These are phyloP conservation scores for Archilochus colubris DNA, from an alignment of 2,113 vertebrate species.

Conservation along the genomic window DNA sequence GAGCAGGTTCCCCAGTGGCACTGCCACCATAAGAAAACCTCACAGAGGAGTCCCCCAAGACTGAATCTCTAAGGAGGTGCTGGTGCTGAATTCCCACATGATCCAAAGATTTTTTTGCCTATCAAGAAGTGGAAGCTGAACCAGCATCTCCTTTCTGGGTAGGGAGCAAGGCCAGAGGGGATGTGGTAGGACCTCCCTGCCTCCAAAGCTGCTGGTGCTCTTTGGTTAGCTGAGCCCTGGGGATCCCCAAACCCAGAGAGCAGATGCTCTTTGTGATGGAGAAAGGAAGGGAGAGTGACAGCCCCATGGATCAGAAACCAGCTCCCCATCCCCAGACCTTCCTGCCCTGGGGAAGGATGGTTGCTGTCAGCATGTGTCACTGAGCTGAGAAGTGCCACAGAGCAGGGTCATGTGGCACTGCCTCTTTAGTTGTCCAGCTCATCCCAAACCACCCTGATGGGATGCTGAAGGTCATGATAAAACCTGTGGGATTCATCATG, in stretches of 20 bases:
- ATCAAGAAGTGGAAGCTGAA: neutral
- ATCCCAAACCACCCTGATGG: too few relatives aligned
- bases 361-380: too few relatives aligned
- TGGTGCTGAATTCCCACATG: neutral
- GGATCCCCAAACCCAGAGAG: neutral
- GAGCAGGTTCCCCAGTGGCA: neutral
- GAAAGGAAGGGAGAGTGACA: neutral
- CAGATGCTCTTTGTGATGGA: neutral
- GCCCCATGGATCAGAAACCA: neutral
- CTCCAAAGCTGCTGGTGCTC: neutral
- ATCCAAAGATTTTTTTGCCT: neutral
- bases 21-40: neutral
- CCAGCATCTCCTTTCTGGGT: neutral
- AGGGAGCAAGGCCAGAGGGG: neutral
- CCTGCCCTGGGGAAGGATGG: neutral
- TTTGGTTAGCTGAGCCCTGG: neutral
- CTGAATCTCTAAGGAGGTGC: neutral
- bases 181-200: fast-evolving
- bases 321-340: neutral
- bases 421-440: too few relatives aligned
- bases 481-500: too few relatives aligned
- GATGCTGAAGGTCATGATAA: too few relatives aligned
- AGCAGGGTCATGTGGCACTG: too few relatives aligned
- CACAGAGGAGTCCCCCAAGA: neutral
- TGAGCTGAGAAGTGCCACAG: too few relatives aligned